phyloP scores from a whole-genome alignment of 2,113 vertebrate species.

The Cebidichthys violaceus region DNA sequence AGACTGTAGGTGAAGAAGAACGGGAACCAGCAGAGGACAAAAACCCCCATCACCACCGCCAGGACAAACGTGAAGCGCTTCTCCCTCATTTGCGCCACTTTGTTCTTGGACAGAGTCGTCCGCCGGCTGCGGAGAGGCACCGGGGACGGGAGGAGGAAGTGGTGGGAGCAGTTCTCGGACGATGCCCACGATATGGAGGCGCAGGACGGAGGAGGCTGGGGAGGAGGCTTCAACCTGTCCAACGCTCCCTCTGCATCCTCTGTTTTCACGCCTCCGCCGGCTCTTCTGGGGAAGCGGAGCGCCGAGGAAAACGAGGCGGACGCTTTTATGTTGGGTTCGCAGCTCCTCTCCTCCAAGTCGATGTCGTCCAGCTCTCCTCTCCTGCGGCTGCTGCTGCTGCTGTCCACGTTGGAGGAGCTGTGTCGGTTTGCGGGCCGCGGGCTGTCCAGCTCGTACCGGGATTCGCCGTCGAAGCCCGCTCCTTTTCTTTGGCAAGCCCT shows the following conservation, averaged over 20 bases:
- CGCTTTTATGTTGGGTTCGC: slow-evolving; percentile 49
- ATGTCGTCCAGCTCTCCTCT: slow-evolving; percentile 81
- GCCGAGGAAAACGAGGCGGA: slow-evolving; percentile 61
- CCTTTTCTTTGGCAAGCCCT: slow-evolving; percentile 34
- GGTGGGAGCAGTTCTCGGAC: slow-evolving; percentile 62
- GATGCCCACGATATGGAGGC: slow-evolving; percentile 68
- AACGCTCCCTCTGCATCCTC: slow-evolving; percentile 14
- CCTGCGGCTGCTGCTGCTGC: slow-evolving; percentile 66
- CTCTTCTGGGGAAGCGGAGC: slow-evolving; percentile 60
- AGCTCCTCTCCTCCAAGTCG: slow-evolving; percentile 77
- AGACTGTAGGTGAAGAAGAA: slow-evolving; percentile 93
- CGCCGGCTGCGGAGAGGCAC: slow-evolving; percentile 66
- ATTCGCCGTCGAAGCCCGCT: background rate
- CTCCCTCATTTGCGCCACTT: slow-evolving; percentile 85
- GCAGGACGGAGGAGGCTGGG: slow-evolving; percentile 53
- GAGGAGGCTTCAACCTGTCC: slow-evolving; percentile 56
- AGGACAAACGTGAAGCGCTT: slow-evolving; percentile 89
- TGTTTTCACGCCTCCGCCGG: slow-evolving; percentile 37
- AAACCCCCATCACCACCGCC: slow-evolving; percentile 89
- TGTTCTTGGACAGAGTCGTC: slow-evolving; percentile 77
- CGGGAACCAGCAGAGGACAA: slow-evolving; percentile 91
- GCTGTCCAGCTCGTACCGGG: slow-evolving; percentile 62
- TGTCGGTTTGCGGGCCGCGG: slow-evolving; percentile 54
- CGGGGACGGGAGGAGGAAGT: slow-evolving; percentile 68
- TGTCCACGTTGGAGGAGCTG: slow-evolving; percentile 50